phyloP scores from a whole-genome alignment of 2,797 vertebrate genomes.

The Lerista edwardsae region DNA sequence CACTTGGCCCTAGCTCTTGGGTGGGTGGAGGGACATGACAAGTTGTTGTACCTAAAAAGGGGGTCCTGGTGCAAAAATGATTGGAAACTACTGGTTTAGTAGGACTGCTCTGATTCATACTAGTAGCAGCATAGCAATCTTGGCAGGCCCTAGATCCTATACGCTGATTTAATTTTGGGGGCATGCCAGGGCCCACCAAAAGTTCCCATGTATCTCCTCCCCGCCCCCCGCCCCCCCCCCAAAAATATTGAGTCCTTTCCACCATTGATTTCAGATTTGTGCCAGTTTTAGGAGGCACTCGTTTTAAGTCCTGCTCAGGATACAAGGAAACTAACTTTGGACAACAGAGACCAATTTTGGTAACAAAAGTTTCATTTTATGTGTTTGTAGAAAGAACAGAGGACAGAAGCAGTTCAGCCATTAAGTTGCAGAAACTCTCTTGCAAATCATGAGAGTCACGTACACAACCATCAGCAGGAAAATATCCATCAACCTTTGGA shows the following conservation, averaged over 20 bases:
- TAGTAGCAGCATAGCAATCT: not conserved
- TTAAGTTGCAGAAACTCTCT: slow-evolving; percentile 23
- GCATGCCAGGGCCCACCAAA: no score
- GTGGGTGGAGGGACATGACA: no score
- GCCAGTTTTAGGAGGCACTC: not conserved
- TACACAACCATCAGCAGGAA: slow-evolving; percentile 44
- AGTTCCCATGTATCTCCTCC: no score
- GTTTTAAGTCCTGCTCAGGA: not conserved
- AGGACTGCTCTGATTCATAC: not conserved
- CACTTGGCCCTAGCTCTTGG: no score
- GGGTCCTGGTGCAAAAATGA: no score
- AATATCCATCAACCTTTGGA: slow-evolving; percentile 32
- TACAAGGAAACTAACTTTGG: not conserved
- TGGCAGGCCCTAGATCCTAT: not conserved
- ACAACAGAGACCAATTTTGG: not conserved
- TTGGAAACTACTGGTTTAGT: no score
- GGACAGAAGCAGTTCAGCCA: slow-evolving; percentile 31
- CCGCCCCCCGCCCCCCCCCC: no score
- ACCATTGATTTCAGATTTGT: not conserved
- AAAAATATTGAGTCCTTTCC: not conserved
- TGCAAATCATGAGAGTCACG: slow-evolving; percentile 33
- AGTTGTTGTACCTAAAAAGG: no score
- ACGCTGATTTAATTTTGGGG: not conserved
- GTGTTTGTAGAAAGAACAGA: slow-evolving; percentile 67
- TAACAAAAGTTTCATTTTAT: not conserved